Base-by-base conservation (phyloP, 2,797 vertebrate genomes). In the Halcyon badia region DNA sequence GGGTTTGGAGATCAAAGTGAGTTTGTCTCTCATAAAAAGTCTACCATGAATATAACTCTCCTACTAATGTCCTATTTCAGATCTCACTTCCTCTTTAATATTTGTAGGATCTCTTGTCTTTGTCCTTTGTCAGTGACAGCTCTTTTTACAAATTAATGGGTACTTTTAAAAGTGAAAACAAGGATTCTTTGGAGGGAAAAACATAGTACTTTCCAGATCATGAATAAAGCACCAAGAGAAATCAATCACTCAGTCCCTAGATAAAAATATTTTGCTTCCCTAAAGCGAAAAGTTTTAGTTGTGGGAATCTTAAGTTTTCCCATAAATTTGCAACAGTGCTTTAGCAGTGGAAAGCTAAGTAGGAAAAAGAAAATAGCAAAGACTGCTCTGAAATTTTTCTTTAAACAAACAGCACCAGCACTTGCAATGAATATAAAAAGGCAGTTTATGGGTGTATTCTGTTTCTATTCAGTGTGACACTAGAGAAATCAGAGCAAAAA, bases 221-320 rank as follows among this genome's bases (percentile, higher is more conserved):
- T 75, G 76, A 87, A 94, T 89, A 94, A 81, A 73, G n/a, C 41
- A 91, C 62, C 51, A 41, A 37, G 33, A 80, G 41, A 75, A 86
- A 77, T 83, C 65, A 84, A 66, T 92, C 64, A 83, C 10, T 58
- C 39, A 37, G 33, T 84, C 41, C 30, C 33, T 61, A 83, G 41
- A 56, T 33, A 88, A 78, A 69, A 66, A 75, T 61, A 71, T 28
- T 57, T 7, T 60, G 25, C 37, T 77, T 76, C 30, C 17, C 31
- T 84, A 33, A 90, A 85, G 46, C 20, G 41, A 49, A 62, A 83
- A 81, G 39, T 71, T 48, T 91, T 39, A 39, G 37, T 39, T 39
- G 37, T 39, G 65, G n/a, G 41, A 88, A 81, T 70, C 58, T 81
- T 51, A 92, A 77, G 71, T 71, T 85, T 93, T 86, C 49, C 35